Evolutionary conservation across 2,113 vertebrate species (phyloP).

Genomic region (Oryzias curvinotus): DNA sequence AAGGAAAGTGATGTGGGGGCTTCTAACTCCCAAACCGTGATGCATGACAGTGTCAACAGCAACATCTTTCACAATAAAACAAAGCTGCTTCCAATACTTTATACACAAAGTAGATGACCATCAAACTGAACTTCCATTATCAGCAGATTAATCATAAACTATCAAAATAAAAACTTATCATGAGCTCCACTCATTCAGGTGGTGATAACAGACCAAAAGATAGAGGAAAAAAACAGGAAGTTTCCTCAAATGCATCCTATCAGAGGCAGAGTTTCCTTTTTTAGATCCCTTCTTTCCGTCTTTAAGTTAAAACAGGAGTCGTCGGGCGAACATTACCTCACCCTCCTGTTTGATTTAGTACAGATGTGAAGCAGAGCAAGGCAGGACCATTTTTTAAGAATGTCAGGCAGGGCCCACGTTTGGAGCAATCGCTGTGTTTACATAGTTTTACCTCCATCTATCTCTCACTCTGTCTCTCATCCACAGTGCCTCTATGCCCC

Average conservation of each 20-base stretch:
- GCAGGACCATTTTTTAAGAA: slow-evolving; percentile 67
- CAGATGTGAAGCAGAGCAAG: slow-evolving; percentile 85
- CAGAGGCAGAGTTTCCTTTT: slow-evolving; percentile 56
- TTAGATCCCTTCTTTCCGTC: slow-evolving; percentile 38
- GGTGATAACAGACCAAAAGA: slow-evolving; percentile 68
- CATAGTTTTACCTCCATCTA: slow-evolving; percentile 76
- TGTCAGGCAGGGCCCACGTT: slow-evolving; percentile 77
- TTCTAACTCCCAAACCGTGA: slow-evolving; percentile 65
- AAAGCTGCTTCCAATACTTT: slow-evolving; percentile 56
- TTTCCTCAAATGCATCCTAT: slow-evolving; percentile 50
- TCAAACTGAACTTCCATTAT: slow-evolving; percentile 64
- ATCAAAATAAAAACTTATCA: slow-evolving; percentile 77
- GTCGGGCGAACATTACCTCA: slow-evolving; percentile 82
- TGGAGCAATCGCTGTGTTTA: slow-evolving; percentile 81
- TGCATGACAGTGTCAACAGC: slow-evolving; percentile 76
- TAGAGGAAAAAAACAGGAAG: slow-evolving; percentile 67
- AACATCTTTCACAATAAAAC: slow-evolving; percentile 60
- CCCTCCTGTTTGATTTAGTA: slow-evolving; percentile 84
- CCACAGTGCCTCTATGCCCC: slow-evolving; percentile 35
- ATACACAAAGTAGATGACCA: slow-evolving; percentile 42
- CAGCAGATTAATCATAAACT: slow-evolving; percentile 77
- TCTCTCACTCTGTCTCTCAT: slow-evolving; percentile 49
- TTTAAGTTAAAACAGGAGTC: slow-evolving; percentile 85
- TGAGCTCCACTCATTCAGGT: slow-evolving; percentile 61
- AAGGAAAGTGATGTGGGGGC: slow-evolving; percentile 45